A percentile compares a stretch with the other conserved stretches of the same genome.
phyloP scores from a whole-genome alignment of 2,888 invertebrate species.

The Anorthoa munda region DNA sequence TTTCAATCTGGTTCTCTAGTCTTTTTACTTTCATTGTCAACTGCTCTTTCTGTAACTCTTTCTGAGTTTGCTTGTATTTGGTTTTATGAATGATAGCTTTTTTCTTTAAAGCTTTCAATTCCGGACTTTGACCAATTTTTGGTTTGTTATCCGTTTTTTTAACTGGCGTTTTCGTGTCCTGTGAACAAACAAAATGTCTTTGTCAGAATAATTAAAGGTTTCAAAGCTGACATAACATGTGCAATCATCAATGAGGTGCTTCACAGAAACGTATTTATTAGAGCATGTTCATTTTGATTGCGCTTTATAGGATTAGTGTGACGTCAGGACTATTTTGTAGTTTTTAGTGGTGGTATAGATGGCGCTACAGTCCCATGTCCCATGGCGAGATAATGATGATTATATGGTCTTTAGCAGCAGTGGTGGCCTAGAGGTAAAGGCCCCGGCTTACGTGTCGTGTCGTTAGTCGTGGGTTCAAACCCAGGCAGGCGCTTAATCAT shows the following conservation, averaged over 20 bases:
- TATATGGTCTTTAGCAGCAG: too few species aligned
- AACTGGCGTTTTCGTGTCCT: slow-evolving; percentile 25
- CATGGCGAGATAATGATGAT: too few species aligned
- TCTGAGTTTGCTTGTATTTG: not conserved
- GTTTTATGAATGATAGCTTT: not conserved
- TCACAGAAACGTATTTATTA: not conserved
- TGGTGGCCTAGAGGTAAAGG: too few species aligned
- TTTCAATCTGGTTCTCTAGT: not conserved
- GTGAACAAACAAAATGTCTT: slow-evolving; percentile 28
- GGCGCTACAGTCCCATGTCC: too few species aligned
- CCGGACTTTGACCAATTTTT: not conserved
- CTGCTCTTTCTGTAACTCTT: not conserved
- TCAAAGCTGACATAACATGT: too few species aligned
- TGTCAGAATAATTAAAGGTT: not conserved
- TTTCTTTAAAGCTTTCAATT: slow-evolving; percentile 20
- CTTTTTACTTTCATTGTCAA: not conserved
- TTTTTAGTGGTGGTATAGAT: too few species aligned
- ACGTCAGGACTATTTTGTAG: not conserved
- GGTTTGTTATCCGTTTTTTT: slow-evolving; percentile 36
- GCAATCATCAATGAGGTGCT: not conserved
- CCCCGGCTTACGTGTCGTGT: too few species aligned
- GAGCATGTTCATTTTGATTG: not conserved
- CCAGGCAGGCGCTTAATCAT: too few species aligned
- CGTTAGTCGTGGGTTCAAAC: too few species aligned
- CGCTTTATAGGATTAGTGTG: not conserved